phyloP scores from a whole-genome alignment of 2,888 invertebrate species.

The Malthinus flaveolus region DNA sequence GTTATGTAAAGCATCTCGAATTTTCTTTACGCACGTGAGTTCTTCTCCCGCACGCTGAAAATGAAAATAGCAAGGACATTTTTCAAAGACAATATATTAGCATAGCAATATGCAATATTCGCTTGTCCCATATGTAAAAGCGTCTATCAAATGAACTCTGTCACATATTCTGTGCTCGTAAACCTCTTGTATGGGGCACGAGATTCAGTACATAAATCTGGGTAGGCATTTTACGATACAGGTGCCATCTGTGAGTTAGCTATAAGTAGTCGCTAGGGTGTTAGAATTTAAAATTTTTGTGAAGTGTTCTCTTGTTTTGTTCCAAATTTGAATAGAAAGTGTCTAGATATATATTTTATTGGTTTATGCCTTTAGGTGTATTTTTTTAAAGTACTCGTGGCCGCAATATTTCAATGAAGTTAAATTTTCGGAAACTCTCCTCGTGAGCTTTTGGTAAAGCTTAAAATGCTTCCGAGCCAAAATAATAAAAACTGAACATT shows the following conservation, averaged over 20 bases:
- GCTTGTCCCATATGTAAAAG: conserved; percentile 29
- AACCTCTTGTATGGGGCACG: conserved; percentile 22
- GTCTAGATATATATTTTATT: conserved; percentile 9
- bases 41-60: conserved; percentile 7
- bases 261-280: conserved; percentile 21
- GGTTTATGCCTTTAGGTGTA: not conserved
- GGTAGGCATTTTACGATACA: conserved; percentile 26
- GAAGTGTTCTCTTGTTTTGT: conserved; percentile 11
- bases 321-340: conserved; percentile 25
- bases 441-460: no score
- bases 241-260: conserved; percentile 29
- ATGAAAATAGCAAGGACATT: conserved; percentile 20
- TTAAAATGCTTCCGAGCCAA: no score
- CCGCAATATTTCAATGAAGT: no score
- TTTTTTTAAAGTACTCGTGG: no score
- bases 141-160: conserved; percentile 29
- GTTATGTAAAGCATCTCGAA: no score
- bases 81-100: conserved; percentile 24
- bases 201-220: conserved; percentile 31
- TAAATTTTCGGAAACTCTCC: no score
- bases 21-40: no score
- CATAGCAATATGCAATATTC: conserved; percentile 27
- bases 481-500: no score
- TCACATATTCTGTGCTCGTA: conserved; percentile 30
- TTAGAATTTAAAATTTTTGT: conserved; percentile 23